Conservation (phyloP, 2,113 vertebrate genomes). For the Corythornis madagascariensis region DNA sequence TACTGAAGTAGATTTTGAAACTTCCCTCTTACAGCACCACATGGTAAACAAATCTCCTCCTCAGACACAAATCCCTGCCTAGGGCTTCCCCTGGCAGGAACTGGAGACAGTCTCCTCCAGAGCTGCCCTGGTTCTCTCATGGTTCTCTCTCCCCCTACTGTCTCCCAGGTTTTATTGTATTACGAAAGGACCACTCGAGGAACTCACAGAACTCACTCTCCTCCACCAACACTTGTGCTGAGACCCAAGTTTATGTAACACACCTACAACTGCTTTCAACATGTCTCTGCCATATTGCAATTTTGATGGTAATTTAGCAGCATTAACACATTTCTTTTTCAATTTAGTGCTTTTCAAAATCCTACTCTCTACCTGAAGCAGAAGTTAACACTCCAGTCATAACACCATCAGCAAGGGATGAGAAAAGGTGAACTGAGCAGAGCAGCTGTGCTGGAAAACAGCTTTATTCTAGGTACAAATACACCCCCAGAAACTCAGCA, state of each 20-base stretch:
- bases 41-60: not conserved
- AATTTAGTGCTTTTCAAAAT: not conserved
- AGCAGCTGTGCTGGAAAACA: not conserved
- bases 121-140: fast-evolving
- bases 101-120: not conserved
- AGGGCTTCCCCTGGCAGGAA: not conserved
- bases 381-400: not conserved
- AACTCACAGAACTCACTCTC: not conserved
- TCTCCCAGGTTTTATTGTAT: not conserved
- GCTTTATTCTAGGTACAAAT: not conserved
- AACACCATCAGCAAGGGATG: not conserved
- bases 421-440: not conserved
- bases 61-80: not conserved
- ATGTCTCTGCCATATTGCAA: not conserved
- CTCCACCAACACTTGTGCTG: not conserved
- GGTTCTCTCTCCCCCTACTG: not conserved
- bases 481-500: not conserved
- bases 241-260: slow-evolving; percentile 10
- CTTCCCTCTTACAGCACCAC: slow-evolving; percentile 28
- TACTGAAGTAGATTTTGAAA: slow-evolving; percentile 40
- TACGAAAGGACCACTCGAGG: not conserved
- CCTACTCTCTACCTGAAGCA: not conserved
- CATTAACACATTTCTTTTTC: not conserved
- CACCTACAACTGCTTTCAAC: not conserved
- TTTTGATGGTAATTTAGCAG: not conserved